Conservation (phyloP, 2,113 vertebrate species). For the Plestiodon gilberti region DNA sequence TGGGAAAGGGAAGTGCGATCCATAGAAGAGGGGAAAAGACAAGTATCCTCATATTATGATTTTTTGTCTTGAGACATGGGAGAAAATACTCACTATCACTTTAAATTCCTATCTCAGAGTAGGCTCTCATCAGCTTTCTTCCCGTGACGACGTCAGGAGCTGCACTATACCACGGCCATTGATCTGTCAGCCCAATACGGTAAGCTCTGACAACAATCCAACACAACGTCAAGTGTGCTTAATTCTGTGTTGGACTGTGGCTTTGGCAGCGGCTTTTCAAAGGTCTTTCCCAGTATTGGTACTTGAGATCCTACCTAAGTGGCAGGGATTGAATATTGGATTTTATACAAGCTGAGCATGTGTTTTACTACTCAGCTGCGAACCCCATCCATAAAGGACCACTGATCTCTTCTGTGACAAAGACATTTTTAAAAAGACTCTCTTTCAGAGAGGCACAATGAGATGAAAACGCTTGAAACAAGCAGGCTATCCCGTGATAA, state of each 20-base stretch:
- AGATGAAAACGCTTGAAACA: background rate
- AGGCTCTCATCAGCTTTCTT: background rate
- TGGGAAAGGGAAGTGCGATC: background rate
- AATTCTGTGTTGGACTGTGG: no score
- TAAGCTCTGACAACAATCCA: no score
- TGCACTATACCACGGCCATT: no score
- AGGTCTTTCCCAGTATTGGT: no score
- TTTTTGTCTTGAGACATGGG: background rate
- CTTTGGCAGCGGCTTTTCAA: no score
- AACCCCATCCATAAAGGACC: background rate
- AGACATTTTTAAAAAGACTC: background rate
- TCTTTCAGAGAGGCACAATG: background rate
- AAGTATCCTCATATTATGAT: background rate
- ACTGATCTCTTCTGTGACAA: background rate
- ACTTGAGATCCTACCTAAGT: no score
- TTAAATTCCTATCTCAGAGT: background rate
- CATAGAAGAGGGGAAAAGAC: background rate
- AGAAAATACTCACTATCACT: background rate
- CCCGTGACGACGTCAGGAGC: no score
- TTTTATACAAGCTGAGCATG: no score
- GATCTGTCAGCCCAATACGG: no score
- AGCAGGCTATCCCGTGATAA: background rate
- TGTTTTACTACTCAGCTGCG: background rate
- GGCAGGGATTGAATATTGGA: no score
- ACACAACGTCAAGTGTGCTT: no score